phyloP scores from a whole-genome alignment of 2,888 invertebrate species.

The Zygaena filipendulae region DNA sequence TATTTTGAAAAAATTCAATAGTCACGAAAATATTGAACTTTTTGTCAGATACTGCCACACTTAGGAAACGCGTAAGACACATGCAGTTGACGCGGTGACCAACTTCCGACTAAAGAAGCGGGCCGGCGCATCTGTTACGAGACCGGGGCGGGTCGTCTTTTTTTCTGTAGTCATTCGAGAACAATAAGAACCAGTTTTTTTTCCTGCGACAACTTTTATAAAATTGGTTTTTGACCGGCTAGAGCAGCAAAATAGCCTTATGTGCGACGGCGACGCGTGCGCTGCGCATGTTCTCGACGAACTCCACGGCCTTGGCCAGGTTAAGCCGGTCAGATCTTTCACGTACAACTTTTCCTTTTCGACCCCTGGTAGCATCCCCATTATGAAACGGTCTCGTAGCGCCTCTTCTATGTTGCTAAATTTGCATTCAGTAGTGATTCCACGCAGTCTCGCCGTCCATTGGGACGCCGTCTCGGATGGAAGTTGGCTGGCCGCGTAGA shows the following conservation, averaged over 20 bases:
- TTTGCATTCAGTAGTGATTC: too few relatives aligned
- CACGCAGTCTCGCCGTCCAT: too few relatives aligned
- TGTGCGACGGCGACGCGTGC: too few relatives aligned
- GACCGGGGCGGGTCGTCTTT: constrained; percentile 2
- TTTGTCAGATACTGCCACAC: constrained; percentile 1
- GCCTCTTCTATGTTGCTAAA: too few relatives aligned
- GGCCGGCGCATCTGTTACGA: constrained; percentile 1
- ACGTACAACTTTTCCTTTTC: too few relatives aligned
- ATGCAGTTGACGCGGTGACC: constrained; percentile 2
- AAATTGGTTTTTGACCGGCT: constrained; percentile 2
- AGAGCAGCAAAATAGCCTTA: constrained; percentile 2
- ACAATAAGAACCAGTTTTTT: constrained; percentile 5
- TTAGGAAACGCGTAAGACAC: background rate
- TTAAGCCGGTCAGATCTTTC: too few relatives aligned
- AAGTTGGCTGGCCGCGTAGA: too few relatives aligned
- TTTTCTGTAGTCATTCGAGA: constrained; percentile 3
- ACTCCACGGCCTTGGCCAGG: too few relatives aligned
- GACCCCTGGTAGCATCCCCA: too few relatives aligned
- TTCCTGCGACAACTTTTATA: constrained; percentile 2
- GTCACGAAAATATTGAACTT: constrained; percentile 1
- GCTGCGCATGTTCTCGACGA: too few relatives aligned
- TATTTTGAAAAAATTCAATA: background rate
- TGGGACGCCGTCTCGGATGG: too few relatives aligned
- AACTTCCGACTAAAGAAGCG: constrained; percentile 2
- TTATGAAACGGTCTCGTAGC: too few relatives aligned